A percentile compares a stretch with the other conserved stretches of the same genome.
These are phyloP conservation scores for Neodiprion virginianus DNA, from an alignment of 1,140 invertebrate genomes.

Conservation along the genomic window DNA sequence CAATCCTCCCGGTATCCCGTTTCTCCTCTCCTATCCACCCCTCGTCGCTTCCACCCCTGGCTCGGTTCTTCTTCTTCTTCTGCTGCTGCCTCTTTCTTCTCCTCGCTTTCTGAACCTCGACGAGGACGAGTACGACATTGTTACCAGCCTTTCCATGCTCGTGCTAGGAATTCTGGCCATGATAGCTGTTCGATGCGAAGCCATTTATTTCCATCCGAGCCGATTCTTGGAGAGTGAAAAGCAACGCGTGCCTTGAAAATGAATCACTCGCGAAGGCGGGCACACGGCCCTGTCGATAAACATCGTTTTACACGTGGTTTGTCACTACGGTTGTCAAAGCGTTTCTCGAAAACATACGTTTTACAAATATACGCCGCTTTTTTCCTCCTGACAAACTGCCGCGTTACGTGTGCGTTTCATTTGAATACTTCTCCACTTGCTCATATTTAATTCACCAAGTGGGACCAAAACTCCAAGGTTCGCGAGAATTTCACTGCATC, in stretches of 20 bases:
- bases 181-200: conserved; percentile 8
- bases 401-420: background rate
- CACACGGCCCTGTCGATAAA: background rate
- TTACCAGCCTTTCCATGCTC: conserved; percentile 11
- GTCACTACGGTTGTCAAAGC: background rate
- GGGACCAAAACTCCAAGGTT: too few species aligned
- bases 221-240: conserved; percentile 15
- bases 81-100: background rate
- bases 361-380: background rate
- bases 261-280: background rate
- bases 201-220: conserved; percentile 12
- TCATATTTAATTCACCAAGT: too few species aligned
- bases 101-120: background rate
- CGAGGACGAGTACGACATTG: conserved; percentile 14
- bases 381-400: background rate
- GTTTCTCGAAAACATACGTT: background rate
- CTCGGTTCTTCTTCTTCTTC: background rate
- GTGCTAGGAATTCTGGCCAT: conserved; percentile 16
- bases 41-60: background rate
- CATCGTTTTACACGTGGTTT: conserved; percentile 4
- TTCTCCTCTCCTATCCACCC: background rate
- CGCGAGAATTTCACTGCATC: too few species aligned
- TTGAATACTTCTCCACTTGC: too few species aligned
- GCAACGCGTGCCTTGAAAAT: conserved; percentile 3
- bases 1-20: conserved; percentile 5